Evolutionary conservation across 2,113 vertebrate species (phyloP).

Genomic region (Erpornis zantholeuca): DNA sequence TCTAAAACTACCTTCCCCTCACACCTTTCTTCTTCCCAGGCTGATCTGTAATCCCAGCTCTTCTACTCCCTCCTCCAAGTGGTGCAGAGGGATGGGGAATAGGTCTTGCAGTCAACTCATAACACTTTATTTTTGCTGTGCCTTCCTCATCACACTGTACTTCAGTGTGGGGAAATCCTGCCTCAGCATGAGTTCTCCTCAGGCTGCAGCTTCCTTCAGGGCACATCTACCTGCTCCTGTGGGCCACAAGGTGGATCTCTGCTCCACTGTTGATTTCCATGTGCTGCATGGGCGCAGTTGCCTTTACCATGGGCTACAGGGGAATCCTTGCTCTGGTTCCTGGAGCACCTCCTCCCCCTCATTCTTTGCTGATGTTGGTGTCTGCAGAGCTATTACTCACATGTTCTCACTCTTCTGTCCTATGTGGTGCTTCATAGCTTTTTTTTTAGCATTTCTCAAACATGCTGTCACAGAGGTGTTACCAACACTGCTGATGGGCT

Average conservation of each 20-base stretch:
- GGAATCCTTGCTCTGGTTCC: neutral
- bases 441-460: neutral
- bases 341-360: neutral
- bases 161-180: neutral
- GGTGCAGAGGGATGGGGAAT: neutral
- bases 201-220: neutral
- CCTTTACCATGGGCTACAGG: rapidly evolving
- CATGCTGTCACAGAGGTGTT: neutral
- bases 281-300: neutral
- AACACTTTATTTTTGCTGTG: neutral
- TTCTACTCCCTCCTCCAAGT: neutral
- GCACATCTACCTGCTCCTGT: rapidly evolving
- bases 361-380: neutral
- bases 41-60: neutral
- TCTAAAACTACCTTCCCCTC: neutral
- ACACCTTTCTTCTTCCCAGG: neutral
- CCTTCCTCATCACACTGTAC: neutral
- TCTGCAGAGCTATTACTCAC: neutral
- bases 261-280: neutral
- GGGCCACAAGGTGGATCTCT: neutral
- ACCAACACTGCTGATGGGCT: neutral
- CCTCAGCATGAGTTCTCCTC: rapidly evolving
- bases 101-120: neutral
- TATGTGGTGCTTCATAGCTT: neutral
- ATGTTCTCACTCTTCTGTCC: neutral